Conservation (phyloP, 2,888 invertebrate species). For the Ceraclea dissimilis region DNA sequence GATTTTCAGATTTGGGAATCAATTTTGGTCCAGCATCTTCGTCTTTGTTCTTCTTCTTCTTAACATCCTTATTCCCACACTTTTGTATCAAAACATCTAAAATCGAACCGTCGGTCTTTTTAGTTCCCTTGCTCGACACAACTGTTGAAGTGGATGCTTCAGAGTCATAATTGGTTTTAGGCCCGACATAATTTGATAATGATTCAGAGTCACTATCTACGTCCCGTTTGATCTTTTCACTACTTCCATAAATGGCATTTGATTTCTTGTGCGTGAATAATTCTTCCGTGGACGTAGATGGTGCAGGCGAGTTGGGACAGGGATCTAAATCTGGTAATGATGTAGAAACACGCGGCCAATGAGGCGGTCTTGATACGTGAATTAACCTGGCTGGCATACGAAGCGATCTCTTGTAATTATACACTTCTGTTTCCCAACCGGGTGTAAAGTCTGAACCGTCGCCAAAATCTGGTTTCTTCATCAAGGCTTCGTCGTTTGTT, state of each 20-base stretch:
- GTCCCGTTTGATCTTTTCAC: slow-evolving; percentile 38
- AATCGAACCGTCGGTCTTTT: slow-evolving; percentile 51
- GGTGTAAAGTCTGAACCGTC: slow-evolving; percentile 67
- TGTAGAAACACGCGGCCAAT: slow-evolving; percentile 60
- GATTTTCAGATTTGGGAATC: slow-evolving; percentile 49
- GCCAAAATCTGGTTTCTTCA: slow-evolving; percentile 56
- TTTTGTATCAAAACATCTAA: slow-evolving; percentile 60
- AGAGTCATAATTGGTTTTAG: slow-evolving; percentile 55
- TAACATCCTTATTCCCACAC: slow-evolving; percentile 52
- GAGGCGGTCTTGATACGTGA: slow-evolving; percentile 67
- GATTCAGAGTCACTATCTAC: slow-evolving; percentile 62
- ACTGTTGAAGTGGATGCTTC: slow-evolving; percentile 61
- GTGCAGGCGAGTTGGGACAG: slow-evolving; percentile 61
- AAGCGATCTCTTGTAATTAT: slow-evolving; percentile 71
- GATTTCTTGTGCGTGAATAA: slow-evolving; percentile 36
- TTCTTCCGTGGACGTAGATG: slow-evolving; percentile 57
- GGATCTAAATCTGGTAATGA: slow-evolving; percentile 74
- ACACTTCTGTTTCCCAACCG: slow-evolving; percentile 79
- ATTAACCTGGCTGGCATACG: slow-evolving; percentile 77
- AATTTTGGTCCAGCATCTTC: slow-evolving; percentile 50
- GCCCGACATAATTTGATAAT: slow-evolving; percentile 54
- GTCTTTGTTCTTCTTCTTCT: slow-evolving; percentile 47
- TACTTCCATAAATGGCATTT: slow-evolving; percentile 24
- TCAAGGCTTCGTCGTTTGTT: slow-evolving; percentile 33
- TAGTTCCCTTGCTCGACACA: slow-evolving; percentile 45